A percentile compares a stretch with the other conserved stretches of the same genome.
phyloP scores from a whole-genome alignment of 2,797 vertebrate species.

The Pogoniulus pusillus region DNA sequence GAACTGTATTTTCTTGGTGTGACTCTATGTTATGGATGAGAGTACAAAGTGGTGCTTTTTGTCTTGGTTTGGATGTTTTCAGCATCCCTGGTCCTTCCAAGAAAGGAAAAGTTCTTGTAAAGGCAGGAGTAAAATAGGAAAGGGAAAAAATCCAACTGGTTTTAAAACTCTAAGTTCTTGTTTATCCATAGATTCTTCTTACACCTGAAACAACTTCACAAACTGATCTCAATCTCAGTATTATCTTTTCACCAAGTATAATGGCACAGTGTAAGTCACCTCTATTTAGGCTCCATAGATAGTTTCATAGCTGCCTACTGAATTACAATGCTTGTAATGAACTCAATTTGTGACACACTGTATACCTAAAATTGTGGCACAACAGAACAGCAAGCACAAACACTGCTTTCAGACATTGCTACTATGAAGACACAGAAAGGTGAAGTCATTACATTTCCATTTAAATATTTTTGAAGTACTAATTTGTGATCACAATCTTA shows the following conservation, averaged over 20 bases:
- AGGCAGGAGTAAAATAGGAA: neutral
- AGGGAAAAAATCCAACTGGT: neutral
- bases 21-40: neutral
- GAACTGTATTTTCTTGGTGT: neutral
- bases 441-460: neutral
- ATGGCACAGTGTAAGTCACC: rapidly evolving
- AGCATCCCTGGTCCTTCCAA: neutral
- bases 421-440: neutral
- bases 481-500: neutral
- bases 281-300: neutral
- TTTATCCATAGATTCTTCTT: neutral
- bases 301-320: neutral
- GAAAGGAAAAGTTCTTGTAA: neutral
- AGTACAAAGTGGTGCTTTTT: neutral
- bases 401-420: neutral
- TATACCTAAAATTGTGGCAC: neutral
- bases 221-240: neutral
- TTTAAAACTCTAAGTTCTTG: neutral
- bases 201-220: neutral
- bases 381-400: neutral
- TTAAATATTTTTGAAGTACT: neutral
- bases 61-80: neutral
- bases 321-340: no score
- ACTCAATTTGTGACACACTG: no score
- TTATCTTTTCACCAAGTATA: neutral